These are phyloP conservation scores for Silurus asotus DNA, from an alignment of 2,113 vertebrate species.

Conservation along the genomic window DNA sequence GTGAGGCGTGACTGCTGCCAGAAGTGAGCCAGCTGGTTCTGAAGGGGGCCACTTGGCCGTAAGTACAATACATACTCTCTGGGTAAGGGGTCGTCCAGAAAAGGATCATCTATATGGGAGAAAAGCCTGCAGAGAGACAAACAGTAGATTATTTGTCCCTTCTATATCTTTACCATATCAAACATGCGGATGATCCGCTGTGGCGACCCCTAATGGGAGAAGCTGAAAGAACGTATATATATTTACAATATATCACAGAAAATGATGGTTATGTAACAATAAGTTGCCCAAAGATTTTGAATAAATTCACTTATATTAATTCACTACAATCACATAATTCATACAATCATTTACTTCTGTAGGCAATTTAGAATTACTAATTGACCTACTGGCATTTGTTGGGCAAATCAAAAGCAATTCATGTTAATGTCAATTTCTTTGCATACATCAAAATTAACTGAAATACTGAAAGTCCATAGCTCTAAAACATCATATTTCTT, in stretches of 20 bases:
- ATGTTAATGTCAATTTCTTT: background rate
- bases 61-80: slow-evolving; percentile 96
- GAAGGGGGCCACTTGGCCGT: slow-evolving; percentile 89
- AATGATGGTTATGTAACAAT: background rate
- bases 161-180: background rate
- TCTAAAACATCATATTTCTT: background rate
- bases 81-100: slow-evolving; percentile 90
- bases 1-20: slow-evolving; percentile 94
- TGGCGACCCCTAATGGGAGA: no score
- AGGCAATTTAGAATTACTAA: background rate
- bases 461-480: background rate
- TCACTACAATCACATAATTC: background rate
- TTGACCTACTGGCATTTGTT: background rate
- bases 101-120: slow-evolving; percentile 94
- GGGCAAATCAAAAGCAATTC: background rate
- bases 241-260: background rate
- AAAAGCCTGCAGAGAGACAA: slow-evolving; percentile 81
- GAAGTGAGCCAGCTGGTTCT: slow-evolving; percentile 91
- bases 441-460: background rate
- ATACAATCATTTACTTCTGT: background rate
- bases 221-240: no score
- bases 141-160: background rate
- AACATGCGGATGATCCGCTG: no score
- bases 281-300: background rate
- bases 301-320: background rate